These are phyloP conservation scores for Neofelis nebulosa DNA, from an alignment of 2,113 vertebrate species.

Conservation along the genomic window DNA sequence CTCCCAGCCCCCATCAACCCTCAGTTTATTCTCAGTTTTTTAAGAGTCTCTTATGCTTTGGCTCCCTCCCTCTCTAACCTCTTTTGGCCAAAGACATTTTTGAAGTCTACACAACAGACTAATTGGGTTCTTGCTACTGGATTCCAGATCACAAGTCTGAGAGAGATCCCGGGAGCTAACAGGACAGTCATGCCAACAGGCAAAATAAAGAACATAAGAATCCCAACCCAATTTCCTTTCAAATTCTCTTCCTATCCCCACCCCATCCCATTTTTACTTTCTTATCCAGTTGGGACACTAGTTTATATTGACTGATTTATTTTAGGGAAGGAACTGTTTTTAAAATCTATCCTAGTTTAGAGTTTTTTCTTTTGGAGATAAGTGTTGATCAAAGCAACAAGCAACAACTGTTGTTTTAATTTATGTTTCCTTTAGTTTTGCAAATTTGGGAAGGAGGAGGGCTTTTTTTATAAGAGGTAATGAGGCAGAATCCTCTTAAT, in stretches of 20 bases:
- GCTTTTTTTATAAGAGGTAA: slow-evolving; percentile 79
- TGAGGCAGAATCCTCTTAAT: slow-evolving; percentile 84
- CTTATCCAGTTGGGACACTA: slow-evolving; percentile 10
- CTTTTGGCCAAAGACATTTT: slow-evolving; percentile 33
- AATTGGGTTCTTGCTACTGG: background rate
- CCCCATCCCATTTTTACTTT: background rate
- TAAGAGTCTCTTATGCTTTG: too few species aligned
- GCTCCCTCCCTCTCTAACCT: too few species aligned
- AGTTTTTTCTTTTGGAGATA: slow-evolving; percentile 63
- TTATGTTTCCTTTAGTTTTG: slow-evolving; percentile 82
- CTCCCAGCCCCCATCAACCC: too few species aligned
- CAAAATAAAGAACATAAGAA: slow-evolving; percentile 51
- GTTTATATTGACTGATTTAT: slow-evolving; percentile 73
- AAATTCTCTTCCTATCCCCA: background rate
- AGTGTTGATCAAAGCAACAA: slow-evolving; percentile 80
- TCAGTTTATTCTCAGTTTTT: too few species aligned
- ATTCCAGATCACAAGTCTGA: slow-evolving; percentile 56
- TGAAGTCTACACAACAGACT: slow-evolving; percentile 69
- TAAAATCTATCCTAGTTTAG: slow-evolving; percentile 36
- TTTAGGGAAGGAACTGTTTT: slow-evolving; percentile 67
- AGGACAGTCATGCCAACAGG: background rate
- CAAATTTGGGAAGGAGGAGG: slow-evolving; percentile 51
- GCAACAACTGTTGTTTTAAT: slow-evolving; percentile 80
- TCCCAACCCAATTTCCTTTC: background rate
- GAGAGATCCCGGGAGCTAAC: slow-evolving; percentile 40